Evolutionary conservation across 2,888 invertebrate genomes (phyloP), one percentile per base, ranked within the genome.

Genomic region (Polydrusus pterygomalis): DNA sequence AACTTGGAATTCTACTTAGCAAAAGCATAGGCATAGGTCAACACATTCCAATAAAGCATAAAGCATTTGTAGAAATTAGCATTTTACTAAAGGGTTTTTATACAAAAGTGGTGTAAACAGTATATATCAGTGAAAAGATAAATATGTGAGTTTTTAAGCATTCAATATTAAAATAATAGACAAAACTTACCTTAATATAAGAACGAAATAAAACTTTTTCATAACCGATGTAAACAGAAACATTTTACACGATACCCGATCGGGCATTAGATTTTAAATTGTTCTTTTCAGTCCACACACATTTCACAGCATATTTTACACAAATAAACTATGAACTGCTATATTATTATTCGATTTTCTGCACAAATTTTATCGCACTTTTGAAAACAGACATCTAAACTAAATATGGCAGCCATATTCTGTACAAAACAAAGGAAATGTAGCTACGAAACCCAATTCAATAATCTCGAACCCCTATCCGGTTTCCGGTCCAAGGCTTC

Each of bases 371-470:
- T 84, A 85, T 81, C 83, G 84, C 85, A 88, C 89, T 88, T 89
- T 89, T 90, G 91, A 93, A 93, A 93, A 93, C 92, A 93, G 92
- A 92, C 91, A 92, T 92, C 91, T 92, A 92, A 93, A 90, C 92
- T 92, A 93, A 93, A 93, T 92, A 93, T 93, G 93, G 93, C 93
- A 93, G 93, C 93, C 93, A 93, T 93, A 93, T 92, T 92, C 92
- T 91, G 91, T 93, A 93, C 91, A 93, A 93, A 93, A 93, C 93
- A 93, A 93, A 93, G 88, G 87, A 88, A 87, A 86, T 85, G 85
- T 87, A 87, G 86, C 87, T 85, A 85, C 83, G 87, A 87, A 87
- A 85, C 86, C 86, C 85, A 84, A 84, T 49, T 84, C 83, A 81
- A 86, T 87, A 87, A 84, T 85, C 86, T 86, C 85, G 86, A 87